Percentiles rank a stretch among this genome's conserved stretches.
phyloP scores from a whole-genome alignment of 2,797 vertebrate genomes.

The Serranus cabrilla region DNA sequence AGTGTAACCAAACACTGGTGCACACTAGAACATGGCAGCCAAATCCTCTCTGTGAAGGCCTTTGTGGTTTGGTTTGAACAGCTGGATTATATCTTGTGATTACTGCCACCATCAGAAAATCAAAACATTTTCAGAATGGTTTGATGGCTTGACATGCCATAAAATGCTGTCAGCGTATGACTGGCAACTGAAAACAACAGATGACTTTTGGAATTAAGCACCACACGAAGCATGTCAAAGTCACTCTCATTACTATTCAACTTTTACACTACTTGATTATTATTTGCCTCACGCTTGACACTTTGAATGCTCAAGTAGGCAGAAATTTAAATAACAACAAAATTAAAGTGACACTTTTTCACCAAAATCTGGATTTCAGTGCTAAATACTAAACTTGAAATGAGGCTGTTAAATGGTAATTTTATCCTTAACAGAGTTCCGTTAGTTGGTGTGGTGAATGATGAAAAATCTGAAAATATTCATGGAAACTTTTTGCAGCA shows the following conservation, averaged over 20 bases:
- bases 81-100: constrained; percentile 7
- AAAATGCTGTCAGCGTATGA: constrained; percentile 52
- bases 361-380: not conserved
- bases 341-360: constrained; percentile 4
- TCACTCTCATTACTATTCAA: constrained; percentile 37
- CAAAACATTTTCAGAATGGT: constrained; percentile 36
- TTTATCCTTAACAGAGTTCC: not conserved
- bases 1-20: not conserved
- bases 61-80: constrained; percentile 21
- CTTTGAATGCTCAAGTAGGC: constrained; percentile 35
- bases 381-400: not conserved
- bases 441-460: not conserved
- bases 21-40: not conserved
- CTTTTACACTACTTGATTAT: constrained; percentile 34
- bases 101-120: constrained; percentile 19
- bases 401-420: not conserved
- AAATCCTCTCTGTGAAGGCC: constrained; percentile 1
- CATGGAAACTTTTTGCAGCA: not conserved
- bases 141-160: constrained; percentile 53
- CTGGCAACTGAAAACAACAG: constrained; percentile 53
- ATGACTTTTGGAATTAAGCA: constrained; percentile 44
- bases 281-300: constrained; percentile 50
- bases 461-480: not conserved
- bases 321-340: constrained; percentile 37
- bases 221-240: constrained; percentile 49